phyloP scores from a whole-genome alignment of 2,113 vertebrate genomes.

The Python bivittatus region DNA sequence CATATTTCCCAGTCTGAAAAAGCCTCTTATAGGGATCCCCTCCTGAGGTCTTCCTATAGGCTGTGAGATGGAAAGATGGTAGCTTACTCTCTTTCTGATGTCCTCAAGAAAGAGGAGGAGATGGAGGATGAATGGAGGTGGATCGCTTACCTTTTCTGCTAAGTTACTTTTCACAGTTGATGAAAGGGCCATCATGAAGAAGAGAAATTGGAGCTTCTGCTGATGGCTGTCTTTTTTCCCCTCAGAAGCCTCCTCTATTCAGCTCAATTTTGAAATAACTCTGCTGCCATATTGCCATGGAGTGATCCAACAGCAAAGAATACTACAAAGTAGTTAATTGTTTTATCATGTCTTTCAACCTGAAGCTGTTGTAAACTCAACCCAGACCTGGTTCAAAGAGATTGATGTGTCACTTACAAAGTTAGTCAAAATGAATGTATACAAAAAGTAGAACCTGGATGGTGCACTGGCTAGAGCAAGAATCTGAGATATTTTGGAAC shows the following conservation, averaged over 20 bases:
- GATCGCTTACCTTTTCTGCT: neutral
- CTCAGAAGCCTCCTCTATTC: neutral
- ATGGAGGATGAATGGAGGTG: neutral
- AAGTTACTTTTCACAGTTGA: neutral
- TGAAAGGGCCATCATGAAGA: neutral
- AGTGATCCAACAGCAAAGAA: neutral
- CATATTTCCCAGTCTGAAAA: too few species aligned
- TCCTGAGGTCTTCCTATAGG: too few species aligned
- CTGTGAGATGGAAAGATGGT: neutral
- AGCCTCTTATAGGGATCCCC: too few species aligned
- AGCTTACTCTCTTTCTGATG: neutral
- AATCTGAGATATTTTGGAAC: neutral
- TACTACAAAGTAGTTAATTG: neutral
- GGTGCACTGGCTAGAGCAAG: neutral
- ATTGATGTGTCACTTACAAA: neutral
- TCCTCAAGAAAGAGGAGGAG: neutral
- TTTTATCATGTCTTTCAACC: neutral
- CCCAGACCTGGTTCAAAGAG: neutral
- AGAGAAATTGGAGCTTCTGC: neutral
- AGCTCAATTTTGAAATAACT: neutral
- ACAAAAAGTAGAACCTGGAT: neutral
- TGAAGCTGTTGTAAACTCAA: neutral
- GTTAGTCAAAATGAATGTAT: neutral
- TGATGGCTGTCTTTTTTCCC: neutral
- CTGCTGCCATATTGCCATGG: neutral